These are phyloP conservation scores for Dromaius novaehollandiae DNA, from an alignment of 2,113 vertebrate species.

Conservation along the genomic window DNA sequence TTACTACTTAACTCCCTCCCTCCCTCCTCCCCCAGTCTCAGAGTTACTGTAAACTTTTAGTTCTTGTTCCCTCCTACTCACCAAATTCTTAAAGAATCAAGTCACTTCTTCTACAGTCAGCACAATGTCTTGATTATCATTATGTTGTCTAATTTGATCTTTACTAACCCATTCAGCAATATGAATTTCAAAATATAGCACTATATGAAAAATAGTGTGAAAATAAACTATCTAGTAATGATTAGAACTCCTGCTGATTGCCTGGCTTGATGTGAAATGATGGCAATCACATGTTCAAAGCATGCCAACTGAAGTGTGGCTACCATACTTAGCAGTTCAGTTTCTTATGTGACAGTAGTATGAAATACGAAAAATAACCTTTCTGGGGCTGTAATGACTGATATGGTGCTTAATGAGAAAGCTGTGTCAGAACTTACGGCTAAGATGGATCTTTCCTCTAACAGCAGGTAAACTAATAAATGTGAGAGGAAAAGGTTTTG, in stretches of 20 bases:
- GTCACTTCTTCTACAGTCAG: slow-evolving; percentile 67
- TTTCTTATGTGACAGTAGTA: slow-evolving; percentile 39
- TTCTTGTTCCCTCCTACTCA: background rate
- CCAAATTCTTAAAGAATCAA: slow-evolving; percentile 57
- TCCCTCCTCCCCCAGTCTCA: background rate
- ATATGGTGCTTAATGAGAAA: background rate
- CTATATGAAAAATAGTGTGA: slow-evolving; percentile 60
- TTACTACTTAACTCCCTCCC: background rate
- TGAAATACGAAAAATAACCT: slow-evolving; percentile 22
- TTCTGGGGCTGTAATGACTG: background rate
- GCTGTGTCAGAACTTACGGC: background rate
- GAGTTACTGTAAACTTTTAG: background rate
- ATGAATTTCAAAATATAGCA: slow-evolving; percentile 47
- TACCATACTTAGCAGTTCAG: slow-evolving; percentile 34
- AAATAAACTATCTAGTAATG: slow-evolving; percentile 62
- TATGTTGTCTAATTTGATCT: slow-evolving; percentile 69
- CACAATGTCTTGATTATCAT: slow-evolving; percentile 69
- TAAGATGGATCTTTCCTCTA: background rate
- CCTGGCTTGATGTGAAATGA: slow-evolving; percentile 38
- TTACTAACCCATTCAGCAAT: slow-evolving; percentile 54
- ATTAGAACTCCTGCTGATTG: slow-evolving; percentile 56
- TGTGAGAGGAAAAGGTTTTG: background rate
- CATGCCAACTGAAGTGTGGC: slow-evolving; percentile 47
- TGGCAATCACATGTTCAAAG: slow-evolving; percentile 64
- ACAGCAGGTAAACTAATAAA: background rate